Base-by-base conservation (phyloP, 2,113 vertebrate species). In the Oncorhynchus tshawytscha region DNA sequence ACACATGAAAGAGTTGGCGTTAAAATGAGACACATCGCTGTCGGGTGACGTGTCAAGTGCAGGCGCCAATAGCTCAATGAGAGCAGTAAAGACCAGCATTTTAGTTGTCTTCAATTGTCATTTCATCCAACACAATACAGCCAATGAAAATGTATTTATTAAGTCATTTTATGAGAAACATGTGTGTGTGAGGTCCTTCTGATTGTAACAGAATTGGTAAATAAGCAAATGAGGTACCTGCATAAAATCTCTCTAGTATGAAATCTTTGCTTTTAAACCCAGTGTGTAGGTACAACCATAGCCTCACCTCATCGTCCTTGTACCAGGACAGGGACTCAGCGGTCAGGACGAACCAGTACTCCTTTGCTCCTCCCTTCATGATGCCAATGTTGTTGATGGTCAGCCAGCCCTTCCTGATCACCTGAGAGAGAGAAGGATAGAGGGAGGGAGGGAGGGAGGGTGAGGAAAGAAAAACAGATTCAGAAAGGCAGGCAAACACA, bases 331-430 rank as follows among this genome's bases (percentile, higher is more conserved):
- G 92, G 12, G 97, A 98, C 86, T 99, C 98, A 0, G 97, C 98
- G 0, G 98, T 99, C 83, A 99, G 93, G 77, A 99, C 96, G 75
- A 99, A 99, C 98, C 98, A 99, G 65, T 99, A 99, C 84, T 99
- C 97, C 87, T 99, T 99, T 83, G 98, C 94, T 71, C 98, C 98
- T 15, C 98, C 97, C 84, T 99, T 99, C 98, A 99, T 99, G 91
- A 99, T 99, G 60, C 97, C 93, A 0, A 99, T 99, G 83, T 99
- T 99, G 92, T 98, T 99, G 91, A 99, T 99, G 86, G 98, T 99
- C 86, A 99, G 92, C 98, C 98, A 99, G 77, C 98, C 97, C 91
- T 99, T 99, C 62, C 97, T 95, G 91, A 99, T 99, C 86, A 99
- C 98, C 98, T 99, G 84, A n/a, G 27, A 74, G 27, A 62, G 16